phyloP scores from a whole-genome alignment of 2,113 vertebrate genomes.

The Pteronura brasiliensis region DNA sequence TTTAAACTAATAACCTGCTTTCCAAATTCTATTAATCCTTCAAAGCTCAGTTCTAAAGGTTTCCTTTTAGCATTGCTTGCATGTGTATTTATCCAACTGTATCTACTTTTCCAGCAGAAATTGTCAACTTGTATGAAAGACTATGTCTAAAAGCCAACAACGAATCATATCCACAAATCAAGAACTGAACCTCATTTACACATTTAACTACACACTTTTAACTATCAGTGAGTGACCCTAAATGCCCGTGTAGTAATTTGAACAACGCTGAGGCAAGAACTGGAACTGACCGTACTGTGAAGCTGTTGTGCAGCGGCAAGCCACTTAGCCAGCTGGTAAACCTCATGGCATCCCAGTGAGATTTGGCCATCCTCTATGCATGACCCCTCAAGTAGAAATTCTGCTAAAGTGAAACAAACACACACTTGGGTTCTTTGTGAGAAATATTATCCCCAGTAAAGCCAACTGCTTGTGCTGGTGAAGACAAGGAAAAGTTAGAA shows the following conservation, averaged over 20 bases:
- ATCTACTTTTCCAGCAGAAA: background rate
- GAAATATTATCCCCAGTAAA: background rate
- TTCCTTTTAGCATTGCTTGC: background rate
- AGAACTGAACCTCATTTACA: background rate
- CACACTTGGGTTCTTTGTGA: background rate
- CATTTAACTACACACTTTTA: background rate
- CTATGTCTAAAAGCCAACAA: background rate
- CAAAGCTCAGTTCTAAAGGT: background rate
- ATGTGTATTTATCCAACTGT: background rate
- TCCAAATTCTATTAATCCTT: background rate
- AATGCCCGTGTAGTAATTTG: background rate
- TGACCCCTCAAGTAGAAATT: background rate
- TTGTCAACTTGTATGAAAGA: background rate
- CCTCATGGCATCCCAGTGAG: background rate
- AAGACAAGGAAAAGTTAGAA: background rate
- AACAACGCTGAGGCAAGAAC: background rate
- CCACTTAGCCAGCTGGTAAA: background rate
- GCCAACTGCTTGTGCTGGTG: background rate
- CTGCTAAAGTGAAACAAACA: background rate
- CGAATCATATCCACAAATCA: background rate
- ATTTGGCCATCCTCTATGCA: background rate
- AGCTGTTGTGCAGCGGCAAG: background rate
- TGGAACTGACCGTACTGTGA: background rate
- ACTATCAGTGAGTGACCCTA: background rate
- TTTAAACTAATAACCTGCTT: background rate